phyloP scores from a whole-genome alignment of 2,113 vertebrate species.

The Silurus asotus region DNA sequence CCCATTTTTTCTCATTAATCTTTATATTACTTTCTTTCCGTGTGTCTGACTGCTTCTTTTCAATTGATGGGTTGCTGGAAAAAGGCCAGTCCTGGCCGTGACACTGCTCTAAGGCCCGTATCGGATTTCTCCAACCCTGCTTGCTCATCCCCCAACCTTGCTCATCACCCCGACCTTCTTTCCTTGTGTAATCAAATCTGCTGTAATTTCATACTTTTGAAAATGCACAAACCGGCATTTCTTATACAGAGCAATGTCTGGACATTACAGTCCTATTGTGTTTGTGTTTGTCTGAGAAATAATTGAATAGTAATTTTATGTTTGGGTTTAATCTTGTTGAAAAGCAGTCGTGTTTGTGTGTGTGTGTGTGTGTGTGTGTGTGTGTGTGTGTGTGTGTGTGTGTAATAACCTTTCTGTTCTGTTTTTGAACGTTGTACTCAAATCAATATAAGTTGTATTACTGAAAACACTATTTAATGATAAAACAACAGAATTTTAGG shows the following conservation, averaged over 20 bases:
- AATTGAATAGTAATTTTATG: not conserved
- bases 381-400: no score
- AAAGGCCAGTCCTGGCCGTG: conserved; percentile 8
- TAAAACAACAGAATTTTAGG: no score
- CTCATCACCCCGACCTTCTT: not conserved
- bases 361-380: no score
- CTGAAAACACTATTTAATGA: not conserved
- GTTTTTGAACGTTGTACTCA: not conserved
- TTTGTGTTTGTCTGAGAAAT: conserved; percentile 1
- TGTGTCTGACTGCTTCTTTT: conserved; percentile 24
- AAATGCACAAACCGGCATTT: conserved; percentile 32
- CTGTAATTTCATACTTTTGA: conserved; percentile 63
- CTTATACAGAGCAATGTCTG: conserved; percentile 2
- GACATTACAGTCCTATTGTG: not conserved
- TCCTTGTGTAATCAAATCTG: conserved; percentile 57
- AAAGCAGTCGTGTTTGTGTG: not conserved
- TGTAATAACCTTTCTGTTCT: not conserved
- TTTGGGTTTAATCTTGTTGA: not conserved
- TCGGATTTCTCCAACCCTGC: conserved; percentile 44
- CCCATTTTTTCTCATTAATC: conserved; percentile 39
- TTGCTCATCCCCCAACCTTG: conserved; percentile 31
- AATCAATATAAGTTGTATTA: not conserved
- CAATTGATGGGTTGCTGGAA: conserved; percentile 48
- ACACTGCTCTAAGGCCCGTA: conserved; percentile 25
- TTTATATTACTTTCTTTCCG: conserved; percentile 35